Base-by-base conservation (phyloP, 2,797 vertebrate genomes). In the Mastacembelus armatus region DNA sequence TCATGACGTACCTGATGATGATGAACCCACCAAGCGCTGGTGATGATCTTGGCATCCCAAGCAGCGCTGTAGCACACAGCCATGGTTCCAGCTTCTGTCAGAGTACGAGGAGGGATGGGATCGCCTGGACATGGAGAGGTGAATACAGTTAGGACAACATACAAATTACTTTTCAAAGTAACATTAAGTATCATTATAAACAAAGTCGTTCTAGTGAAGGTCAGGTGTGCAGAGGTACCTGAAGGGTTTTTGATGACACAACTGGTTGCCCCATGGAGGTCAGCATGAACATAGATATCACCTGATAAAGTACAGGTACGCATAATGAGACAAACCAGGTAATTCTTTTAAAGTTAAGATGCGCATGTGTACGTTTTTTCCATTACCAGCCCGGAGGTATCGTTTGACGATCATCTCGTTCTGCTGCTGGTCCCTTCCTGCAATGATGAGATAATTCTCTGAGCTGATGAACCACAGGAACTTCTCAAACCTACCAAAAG, bases 391-490 rank as follows among this genome's bases (percentile, higher is more conserved):
- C 36, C 81, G 92, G 36, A 99, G 93, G 68, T 99, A 98, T 5
- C 97, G 93, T 84, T 99, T 99, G 19, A 99, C 98, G 1, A 99
- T 98, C 70, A 99, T 93, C 93, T 99, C 98, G 11, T 99, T 99
- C 90, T 99, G 98, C 82, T 99, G 98, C 84, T 99, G 98, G 78
- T 99, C 98, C 78, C 98, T 91, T 52, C 98, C 98, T 50, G 98
- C 97, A 47, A 99, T 98, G 61, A 98, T 78, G 3, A 99, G 94
- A 84, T 96, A 99, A 83, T 98, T 99, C 90, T 99, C 98, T 1
- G 98, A 97, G 85, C 96, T 99, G 78, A 99, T 93, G 90, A 99
- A 99, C 98, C 98, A 99, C 68, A 99, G 88, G 91, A 99, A 99
- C 93, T 99, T 99, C 90, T 99, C 98, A 94, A 99, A 99, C 98